Percentiles rank a stretch among this genome's conserved stretches.
phyloP scores from a whole-genome alignment of 2,888 invertebrate species.

The Ochropleura plecta region DNA sequence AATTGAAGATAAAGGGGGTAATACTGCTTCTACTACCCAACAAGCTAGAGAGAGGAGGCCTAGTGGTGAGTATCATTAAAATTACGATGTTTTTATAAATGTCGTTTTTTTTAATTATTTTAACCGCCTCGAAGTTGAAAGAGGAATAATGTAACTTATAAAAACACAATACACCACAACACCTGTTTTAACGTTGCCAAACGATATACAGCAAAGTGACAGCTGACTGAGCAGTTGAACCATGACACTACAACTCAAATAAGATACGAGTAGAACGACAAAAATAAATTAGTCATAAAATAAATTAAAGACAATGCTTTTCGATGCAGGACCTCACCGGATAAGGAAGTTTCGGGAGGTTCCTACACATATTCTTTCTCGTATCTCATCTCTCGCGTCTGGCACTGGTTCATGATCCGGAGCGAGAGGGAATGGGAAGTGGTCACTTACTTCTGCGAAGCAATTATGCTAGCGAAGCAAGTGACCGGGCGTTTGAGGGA shows the following conservation, averaged over 20 bases:
- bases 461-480: no score
- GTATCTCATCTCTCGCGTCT: no score
- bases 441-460: no score
- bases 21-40: constrained; percentile 47
- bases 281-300: not conserved
- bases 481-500: no score
- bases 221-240: not conserved
- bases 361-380: no score
- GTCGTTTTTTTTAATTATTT: not conserved
- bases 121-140: not conserved
- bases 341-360: no score
- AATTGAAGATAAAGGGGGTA: constrained; percentile 36
- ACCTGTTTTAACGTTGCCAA: not conserved
- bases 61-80: constrained; percentile 64
- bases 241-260: not conserved
- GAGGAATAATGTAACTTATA: not conserved
- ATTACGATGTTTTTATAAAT: not conserved
- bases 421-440: no score
- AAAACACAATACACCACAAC: no score
- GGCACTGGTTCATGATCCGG: no score
- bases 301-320: not conserved
- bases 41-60: constrained; percentile 51
- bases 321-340: no score
- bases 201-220: not conserved
- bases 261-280: not conserved